These are phyloP conservation scores for Hedya salicella DNA, from an alignment of 2,888 invertebrate genomes.

Conservation along the genomic window DNA sequence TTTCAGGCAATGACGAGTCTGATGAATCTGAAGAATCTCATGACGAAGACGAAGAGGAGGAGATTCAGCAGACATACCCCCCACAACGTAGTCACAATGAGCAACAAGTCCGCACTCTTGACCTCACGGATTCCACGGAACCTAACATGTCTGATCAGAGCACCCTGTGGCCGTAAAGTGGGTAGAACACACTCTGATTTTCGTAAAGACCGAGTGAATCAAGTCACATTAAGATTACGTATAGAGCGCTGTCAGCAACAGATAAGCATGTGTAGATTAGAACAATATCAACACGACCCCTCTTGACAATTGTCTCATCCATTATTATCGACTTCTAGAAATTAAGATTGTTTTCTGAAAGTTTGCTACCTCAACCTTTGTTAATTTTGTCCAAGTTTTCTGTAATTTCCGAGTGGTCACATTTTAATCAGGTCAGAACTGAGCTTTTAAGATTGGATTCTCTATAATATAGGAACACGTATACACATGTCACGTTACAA, in stretches of 20 bases:
- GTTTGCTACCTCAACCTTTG: no score
- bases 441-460: no score
- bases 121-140: constrained; percentile 70
- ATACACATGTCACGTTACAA: no score
- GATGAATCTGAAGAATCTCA: constrained; percentile 85
- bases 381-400: no score
- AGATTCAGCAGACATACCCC: constrained; percentile 74
- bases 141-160: constrained; percentile 71
- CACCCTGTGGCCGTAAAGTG: constrained; percentile 54
- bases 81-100: constrained; percentile 77
- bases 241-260: not conserved
- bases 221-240: not conserved
- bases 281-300: no score
- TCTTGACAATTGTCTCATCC: no score
- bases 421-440: no score
- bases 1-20: constrained; percentile 80
- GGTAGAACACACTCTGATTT: constrained; percentile 54
- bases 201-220: not conserved
- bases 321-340: no score
- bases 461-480: no score
- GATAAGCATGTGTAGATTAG: not conserved
- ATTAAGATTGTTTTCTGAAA: no score
- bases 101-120: constrained; percentile 59
- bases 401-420: no score
- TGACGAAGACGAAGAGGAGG: constrained; percentile 85